Evolutionary conservation across 2,113 vertebrate species (phyloP).

Genomic region (Platichthys stellatus): DNA sequence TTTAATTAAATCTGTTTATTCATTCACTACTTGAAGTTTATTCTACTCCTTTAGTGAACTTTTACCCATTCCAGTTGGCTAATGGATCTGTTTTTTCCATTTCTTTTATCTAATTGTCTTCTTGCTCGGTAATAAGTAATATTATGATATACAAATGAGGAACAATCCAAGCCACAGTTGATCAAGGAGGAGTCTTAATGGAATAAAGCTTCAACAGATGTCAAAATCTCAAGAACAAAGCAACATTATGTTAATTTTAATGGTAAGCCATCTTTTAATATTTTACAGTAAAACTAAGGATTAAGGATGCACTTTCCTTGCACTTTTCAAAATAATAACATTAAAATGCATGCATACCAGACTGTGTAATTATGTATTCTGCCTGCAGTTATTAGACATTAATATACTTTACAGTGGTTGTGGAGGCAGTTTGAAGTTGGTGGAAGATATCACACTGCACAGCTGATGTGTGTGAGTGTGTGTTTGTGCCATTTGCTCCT

Average conservation of each 20-base stretch:
- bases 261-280: no score
- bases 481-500: slow-evolving; percentile 62
- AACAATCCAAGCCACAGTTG: not conserved
- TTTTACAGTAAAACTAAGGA: not conserved
- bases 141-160: not conserved
- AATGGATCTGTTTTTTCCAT: not conserved
- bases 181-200: not conserved
- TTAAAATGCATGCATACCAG: slow-evolving; percentile 1
- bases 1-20: not conserved
- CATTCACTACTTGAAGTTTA: not conserved
- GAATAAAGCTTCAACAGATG: not conserved
- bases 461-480: slow-evolving; percentile 33
- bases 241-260: not conserved
- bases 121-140: not conserved
- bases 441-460: slow-evolving; percentile 47
- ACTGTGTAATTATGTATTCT: slow-evolving; percentile 8
- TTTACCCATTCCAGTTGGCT: not conserved
- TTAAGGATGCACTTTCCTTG: not conserved
- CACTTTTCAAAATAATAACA: not conserved
- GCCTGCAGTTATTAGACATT: slow-evolving; percentile 7
- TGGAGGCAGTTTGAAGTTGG: slow-evolving; percentile 39
- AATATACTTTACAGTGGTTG: slow-evolving; percentile 19
- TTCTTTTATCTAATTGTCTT: not conserved
- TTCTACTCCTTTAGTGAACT: not conserved
- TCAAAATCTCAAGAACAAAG: not conserved